These are phyloP conservation scores for Genyomyrus donnyi DNA, from an alignment of 2,113 vertebrate species.

Conservation along the genomic window DNA sequence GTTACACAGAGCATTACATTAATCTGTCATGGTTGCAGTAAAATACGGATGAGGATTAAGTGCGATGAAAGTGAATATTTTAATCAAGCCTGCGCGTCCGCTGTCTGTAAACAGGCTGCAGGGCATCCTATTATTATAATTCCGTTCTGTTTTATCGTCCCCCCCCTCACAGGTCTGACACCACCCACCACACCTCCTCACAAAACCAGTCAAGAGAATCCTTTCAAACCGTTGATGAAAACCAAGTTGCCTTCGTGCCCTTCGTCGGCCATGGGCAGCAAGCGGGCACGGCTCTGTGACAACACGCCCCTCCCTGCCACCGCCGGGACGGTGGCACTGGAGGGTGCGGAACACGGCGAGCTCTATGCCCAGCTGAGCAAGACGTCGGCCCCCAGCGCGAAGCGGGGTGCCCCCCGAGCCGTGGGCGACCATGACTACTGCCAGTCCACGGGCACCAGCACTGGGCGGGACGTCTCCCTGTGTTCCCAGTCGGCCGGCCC, in stretches of 20 bases:
- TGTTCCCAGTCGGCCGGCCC: conserved; percentile 69
- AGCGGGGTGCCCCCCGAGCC: conserved; percentile 71
- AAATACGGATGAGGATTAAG: conserved; percentile 58
- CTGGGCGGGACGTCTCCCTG: conserved; percentile 70
- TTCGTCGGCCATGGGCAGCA: conserved; percentile 75
- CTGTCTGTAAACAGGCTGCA: conserved; percentile 49
- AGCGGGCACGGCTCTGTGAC: conserved; percentile 83
- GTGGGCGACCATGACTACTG: conserved; percentile 98
- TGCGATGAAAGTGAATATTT: conserved; percentile 60
- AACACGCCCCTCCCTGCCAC: conserved; percentile 66
- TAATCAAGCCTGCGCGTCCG: conserved; percentile 54
- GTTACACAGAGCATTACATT: conserved; percentile 62
- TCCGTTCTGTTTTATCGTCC: conserved; percentile 36
- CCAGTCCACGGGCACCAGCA: conserved; percentile 75
- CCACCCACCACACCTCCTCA: conserved; percentile 99
- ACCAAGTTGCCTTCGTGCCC: conserved; percentile 92
- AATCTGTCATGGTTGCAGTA: conserved; percentile 65
- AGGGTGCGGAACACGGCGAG: conserved; percentile 85
- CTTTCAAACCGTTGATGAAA: conserved; percentile 93
- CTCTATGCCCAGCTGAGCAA: conserved; percentile 89
- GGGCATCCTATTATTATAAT: conserved; percentile 39
- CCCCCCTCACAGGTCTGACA: conserved; percentile 79
- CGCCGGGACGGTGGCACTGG: conserved; percentile 66
- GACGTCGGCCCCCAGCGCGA: conserved; percentile 70
- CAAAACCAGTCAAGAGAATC: conserved; percentile 97